These are phyloP conservation scores for Trigoniulus corallinus DNA, from an alignment of 1,140 invertebrate genomes.

Conservation along the genomic window DNA sequence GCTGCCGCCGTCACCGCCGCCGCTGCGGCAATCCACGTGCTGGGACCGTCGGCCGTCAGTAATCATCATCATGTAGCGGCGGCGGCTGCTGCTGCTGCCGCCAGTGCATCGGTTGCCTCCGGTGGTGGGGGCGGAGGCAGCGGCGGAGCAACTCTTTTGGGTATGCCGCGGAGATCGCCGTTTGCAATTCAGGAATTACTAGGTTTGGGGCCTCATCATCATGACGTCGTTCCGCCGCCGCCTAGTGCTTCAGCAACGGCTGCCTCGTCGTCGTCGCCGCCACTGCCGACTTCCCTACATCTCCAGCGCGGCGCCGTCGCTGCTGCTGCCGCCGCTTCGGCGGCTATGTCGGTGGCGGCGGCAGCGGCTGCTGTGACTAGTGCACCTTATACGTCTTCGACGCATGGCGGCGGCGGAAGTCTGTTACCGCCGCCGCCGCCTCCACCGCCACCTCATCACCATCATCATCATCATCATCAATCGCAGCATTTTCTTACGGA, in stretches of 20 bases:
- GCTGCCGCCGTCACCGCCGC: no score
- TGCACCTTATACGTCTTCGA: constrained; percentile 13
- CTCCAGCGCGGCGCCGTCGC: constrained; percentile 8
- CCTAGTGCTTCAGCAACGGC: constrained; percentile 7
- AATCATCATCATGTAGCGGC: no score
- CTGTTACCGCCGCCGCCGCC: constrained; percentile 10
- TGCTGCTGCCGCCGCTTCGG: constrained; percentile 8
- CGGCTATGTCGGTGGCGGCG: constrained; percentile 10
- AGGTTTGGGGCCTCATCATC: constrained; percentile 38
- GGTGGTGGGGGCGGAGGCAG: no score
- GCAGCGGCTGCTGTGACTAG: constrained; percentile 11
- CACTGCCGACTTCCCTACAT: constrained; percentile 7
- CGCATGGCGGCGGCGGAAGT: constrained; percentile 13
- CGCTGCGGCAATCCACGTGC: no score
- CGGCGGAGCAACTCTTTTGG: no score
- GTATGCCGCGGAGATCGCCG: constrained; percentile 69
- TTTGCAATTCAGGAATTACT: constrained; percentile 83
- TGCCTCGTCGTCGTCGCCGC: constrained; percentile 9
- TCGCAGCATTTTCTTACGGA: constrained; percentile 38
- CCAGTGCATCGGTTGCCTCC: no score
- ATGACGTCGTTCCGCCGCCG: not conserved
- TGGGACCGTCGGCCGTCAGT: no score
- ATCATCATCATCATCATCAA: not conserved
- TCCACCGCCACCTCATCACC: constrained; percentile 6
- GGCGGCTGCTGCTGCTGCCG: no score